Base-by-base conservation (phyloP, 2,113 vertebrate genomes). In the Hassar affinis region DNA sequence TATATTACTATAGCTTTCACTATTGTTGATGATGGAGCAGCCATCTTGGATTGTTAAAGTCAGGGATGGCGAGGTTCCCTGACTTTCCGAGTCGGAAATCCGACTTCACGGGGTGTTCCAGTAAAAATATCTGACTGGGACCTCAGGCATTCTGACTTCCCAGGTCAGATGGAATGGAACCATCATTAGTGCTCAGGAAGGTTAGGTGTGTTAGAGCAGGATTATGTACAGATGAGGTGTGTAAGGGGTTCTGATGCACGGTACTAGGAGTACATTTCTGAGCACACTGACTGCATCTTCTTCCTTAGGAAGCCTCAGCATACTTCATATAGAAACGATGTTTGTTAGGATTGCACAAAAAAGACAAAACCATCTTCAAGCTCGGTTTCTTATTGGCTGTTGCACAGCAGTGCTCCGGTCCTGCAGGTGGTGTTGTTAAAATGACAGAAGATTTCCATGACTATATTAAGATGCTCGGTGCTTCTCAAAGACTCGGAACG, bases 171-270 rank as follows among this genome's bases (percentile, higher is more conserved):
- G 38, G 38, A 42, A 42, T 6, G 38, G n/a, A n/a, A n/a, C n/a
- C n/a, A n/a, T n/a, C n/a, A 90, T 88, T 82, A 74, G 89, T 90
- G 90, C 56, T 78, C 89, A 83, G 69, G 42, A 49, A n/a, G n/a
- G n/a, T n/a, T n/a, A n/a, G n/a, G n/a, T n/a, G n/a, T n/a, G n/a
- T n/a, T n/a, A n/a, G n/a, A n/a, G n/a, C n/a, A 80, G 74, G 79
- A 18, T 49, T 87, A 87, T 85, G 69, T 85, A 87, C 86, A 85
- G 68, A 82, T 82, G 79, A 78, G 68, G 76, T 77, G 69, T 45
- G 69, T 62, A 27, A n/a, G n/a, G 25, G 25, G 27, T 72, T 27
- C 6, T 47, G 25, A 72, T 27, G 14, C 33, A 30, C 1, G 45
- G 33, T 52, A 62, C 57, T 80, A 84, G 27, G 9, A 61, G 71